Conservation (phyloP, 1,140 invertebrate species). For the Limonius californicus region DNA sequence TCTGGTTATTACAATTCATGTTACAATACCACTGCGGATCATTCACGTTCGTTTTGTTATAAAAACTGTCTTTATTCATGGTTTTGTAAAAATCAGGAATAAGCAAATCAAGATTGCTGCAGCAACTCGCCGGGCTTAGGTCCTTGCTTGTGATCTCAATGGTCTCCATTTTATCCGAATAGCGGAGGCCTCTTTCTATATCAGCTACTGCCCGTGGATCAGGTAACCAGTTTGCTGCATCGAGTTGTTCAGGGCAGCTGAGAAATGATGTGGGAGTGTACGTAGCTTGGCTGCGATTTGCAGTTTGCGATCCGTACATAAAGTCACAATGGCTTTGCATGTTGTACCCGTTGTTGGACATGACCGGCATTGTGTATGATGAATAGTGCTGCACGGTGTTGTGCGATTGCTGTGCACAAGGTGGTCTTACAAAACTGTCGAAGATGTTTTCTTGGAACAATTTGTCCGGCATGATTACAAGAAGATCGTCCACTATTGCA, state of each 20-base stretch:
- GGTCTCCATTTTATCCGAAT: slow-evolving; percentile 35
- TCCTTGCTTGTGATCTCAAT: slow-evolving; percentile 38
- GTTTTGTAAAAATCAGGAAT: slow-evolving; percentile 29
- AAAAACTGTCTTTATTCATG: slow-evolving; percentile 24
- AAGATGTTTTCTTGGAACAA: neutral
- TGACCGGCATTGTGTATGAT: neutral
- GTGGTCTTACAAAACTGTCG: neutral
- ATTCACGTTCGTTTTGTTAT: slow-evolving; percentile 19
- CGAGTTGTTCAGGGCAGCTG: neutral
- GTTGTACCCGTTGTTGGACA: neutral
- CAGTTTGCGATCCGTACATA: neutral
- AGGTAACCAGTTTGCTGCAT: neutral
- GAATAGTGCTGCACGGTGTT: neutral
- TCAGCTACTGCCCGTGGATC: neutral
- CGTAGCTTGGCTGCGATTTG: neutral
- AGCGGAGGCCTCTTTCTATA: slow-evolving; percentile 16
- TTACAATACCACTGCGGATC: slow-evolving; percentile 27
- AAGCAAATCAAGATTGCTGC: slow-evolving; percentile 32
- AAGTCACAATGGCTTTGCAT: neutral
- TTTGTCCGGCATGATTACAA: neutral
- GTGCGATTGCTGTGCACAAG: slow-evolving; percentile 16
- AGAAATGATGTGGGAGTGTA: neutral
- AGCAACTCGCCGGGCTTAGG: slow-evolving; percentile 37
- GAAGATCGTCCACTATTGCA: too few relatives aligned
- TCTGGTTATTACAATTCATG: slow-evolving; percentile 27